Conservation (phyloP, 2,113 vertebrate species). For the Zingel zingel region DNA sequence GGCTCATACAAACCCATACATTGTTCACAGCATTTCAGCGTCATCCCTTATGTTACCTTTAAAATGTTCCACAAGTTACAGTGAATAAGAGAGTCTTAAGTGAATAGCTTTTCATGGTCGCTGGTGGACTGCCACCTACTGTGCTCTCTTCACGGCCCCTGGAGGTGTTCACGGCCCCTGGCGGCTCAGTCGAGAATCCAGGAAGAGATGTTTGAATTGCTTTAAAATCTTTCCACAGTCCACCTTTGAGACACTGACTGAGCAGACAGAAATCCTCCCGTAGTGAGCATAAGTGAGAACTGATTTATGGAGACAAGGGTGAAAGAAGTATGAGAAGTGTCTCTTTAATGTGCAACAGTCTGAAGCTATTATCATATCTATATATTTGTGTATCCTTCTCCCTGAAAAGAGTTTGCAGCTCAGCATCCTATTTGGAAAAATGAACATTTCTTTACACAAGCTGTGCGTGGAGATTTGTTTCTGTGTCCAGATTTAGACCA, state of each 20-base stretch:
- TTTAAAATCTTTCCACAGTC: constrained; percentile 38
- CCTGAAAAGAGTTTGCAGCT: constrained; percentile 4
- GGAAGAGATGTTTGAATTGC: constrained; percentile 41
- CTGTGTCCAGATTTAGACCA: constrained; percentile 12
- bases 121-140: constrained; percentile 45
- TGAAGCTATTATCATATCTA: constrained; percentile 14
- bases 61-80: constrained; percentile 11
- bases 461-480: background rate
- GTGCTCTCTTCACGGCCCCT: constrained; percentile 18
- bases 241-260: constrained; percentile 28
- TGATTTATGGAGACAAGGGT: constrained; percentile 19
- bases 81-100: constrained; percentile 18
- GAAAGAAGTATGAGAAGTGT: constrained; percentile 20
- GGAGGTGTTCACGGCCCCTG: constrained; percentile 18
- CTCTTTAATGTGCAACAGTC: constrained; percentile 20
- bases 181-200: constrained; percentile 42
- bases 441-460: background rate
- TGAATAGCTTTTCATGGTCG: constrained; percentile 35
- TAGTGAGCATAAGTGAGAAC: constrained; percentile 17
- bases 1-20: constrained; percentile 1
- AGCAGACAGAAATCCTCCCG: constrained; percentile 25
- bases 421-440: background rate
- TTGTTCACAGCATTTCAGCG: background rate
- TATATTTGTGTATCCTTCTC: background rate
- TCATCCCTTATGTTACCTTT: constrained; percentile 8